Conservation (phyloP, 2,113 vertebrate species). For the Eurypyga helias region DNA sequence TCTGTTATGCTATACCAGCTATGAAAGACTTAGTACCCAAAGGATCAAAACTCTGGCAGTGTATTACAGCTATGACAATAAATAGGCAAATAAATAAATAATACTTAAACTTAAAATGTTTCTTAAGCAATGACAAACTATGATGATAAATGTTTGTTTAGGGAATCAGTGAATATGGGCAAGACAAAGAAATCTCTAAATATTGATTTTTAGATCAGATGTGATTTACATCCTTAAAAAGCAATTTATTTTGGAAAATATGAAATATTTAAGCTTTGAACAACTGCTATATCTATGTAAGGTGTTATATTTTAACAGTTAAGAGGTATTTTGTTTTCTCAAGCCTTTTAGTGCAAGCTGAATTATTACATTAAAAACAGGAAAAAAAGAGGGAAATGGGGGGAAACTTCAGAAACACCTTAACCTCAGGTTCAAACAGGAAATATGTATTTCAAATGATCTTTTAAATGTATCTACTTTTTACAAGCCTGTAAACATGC, state of each 20-base stretch:
- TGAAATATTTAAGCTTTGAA: background rate
- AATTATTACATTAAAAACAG: slow-evolving; percentile 13
- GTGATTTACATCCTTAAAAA: background rate
- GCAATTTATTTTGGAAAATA: slow-evolving; percentile 20
- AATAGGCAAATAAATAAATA: background rate
- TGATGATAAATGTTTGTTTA: background rate
- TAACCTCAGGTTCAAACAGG: background rate
- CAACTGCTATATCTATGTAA: background rate
- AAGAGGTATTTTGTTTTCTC: slow-evolving; percentile 8
- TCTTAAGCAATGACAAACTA: background rate
- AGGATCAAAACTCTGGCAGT: background rate
- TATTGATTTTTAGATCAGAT: background rate
- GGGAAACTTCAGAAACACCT: slow-evolving; percentile 21
- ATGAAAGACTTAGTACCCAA: background rate
- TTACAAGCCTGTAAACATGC: slow-evolving; percentile 21
- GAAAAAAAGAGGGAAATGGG: background rate
- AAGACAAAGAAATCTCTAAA: background rate
- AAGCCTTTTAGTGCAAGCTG: slow-evolving; percentile 13
- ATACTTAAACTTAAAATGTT: background rate
- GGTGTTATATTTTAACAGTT: background rate
- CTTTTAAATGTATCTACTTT: slow-evolving; percentile 4
- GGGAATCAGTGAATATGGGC: background rate
- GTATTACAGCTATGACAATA: background rate
- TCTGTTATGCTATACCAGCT: background rate
- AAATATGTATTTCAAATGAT: background rate